These are phyloP conservation scores for Condylura cristata DNA, from an alignment of 2,113 vertebrate species.

Conservation along the genomic window DNA sequence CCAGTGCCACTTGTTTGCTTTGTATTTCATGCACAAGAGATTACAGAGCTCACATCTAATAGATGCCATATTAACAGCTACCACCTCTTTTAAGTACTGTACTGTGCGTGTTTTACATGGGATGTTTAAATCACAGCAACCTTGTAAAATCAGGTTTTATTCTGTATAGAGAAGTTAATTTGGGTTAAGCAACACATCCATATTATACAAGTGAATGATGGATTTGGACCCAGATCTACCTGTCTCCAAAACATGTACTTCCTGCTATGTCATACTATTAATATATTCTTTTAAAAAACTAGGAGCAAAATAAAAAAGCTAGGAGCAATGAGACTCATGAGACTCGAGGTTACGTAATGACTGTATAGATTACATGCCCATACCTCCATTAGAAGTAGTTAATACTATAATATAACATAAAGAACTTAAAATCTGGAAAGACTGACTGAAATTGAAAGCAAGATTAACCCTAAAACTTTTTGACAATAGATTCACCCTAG, in stretches of 20 bases:
- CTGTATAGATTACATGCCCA: background rate
- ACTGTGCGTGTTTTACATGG: background rate
- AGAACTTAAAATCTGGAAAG: background rate
- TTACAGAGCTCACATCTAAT: background rate
- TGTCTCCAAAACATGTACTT: background rate
- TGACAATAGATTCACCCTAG: background rate
- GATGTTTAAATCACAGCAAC: background rate
- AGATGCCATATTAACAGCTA: background rate
- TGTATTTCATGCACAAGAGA: constrained; percentile 67
- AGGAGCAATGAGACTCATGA: background rate
- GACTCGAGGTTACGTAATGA: background rate
- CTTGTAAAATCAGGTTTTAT: background rate
- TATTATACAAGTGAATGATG: background rate
- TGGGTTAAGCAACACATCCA: background rate
- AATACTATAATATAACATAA: background rate
- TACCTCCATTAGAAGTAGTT: background rate
- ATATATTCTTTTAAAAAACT: background rate
- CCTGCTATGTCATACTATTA: accelerated
- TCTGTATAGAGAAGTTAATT: background rate
- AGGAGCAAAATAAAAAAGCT: background rate
- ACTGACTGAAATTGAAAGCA: background rate
- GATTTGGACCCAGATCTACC: background rate
- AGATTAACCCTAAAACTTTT: background rate
- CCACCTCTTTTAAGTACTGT: background rate
- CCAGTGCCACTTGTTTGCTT: constrained; percentile 69